Conservation (phyloP, 2,797 vertebrate species). For the Bradypodion pumilum region DNA sequence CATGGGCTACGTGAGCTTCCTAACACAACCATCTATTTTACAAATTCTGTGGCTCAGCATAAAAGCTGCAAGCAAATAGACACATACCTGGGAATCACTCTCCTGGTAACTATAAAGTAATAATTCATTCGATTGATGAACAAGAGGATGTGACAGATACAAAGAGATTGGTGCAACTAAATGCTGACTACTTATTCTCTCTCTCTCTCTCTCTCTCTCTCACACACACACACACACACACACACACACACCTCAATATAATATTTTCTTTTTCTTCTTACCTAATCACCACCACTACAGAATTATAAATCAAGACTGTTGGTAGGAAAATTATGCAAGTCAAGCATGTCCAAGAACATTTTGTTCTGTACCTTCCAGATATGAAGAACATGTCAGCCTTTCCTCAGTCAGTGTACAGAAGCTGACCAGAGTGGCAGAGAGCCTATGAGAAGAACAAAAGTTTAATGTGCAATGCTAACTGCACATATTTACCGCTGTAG, state of each 20-base stretch:
- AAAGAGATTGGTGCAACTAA: not conserved
- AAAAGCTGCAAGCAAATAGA: slow-evolving; percentile 49
- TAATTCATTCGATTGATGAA: slow-evolving; percentile 47
- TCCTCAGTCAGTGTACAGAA: not conserved
- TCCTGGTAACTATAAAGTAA: slow-evolving; percentile 60
- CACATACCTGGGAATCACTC: slow-evolving; percentile 48
- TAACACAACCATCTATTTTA: slow-evolving; percentile 51
- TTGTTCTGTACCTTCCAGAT: not conserved
- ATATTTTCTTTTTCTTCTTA: not conserved
- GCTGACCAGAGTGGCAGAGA: not conserved
- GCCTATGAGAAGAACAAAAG: too few relatives aligned
- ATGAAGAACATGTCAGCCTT: not conserved
- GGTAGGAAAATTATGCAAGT: not conserved
- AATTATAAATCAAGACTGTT: not conserved
- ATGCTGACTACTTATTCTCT: not conserved
- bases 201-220: too few relatives aligned
- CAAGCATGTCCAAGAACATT: not conserved
- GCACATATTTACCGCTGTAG: too few relatives aligned
- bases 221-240: not conserved
- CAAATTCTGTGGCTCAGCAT: slow-evolving; percentile 27
- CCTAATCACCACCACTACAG: not conserved
- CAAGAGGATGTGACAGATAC: not conserved
- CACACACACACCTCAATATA: too few relatives aligned
- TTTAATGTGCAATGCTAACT: too few relatives aligned
- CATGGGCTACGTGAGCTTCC: slow-evolving; percentile 29